Conservation (phyloP, 2,113 vertebrate genomes). For the Lepidothrix coronata region DNA sequence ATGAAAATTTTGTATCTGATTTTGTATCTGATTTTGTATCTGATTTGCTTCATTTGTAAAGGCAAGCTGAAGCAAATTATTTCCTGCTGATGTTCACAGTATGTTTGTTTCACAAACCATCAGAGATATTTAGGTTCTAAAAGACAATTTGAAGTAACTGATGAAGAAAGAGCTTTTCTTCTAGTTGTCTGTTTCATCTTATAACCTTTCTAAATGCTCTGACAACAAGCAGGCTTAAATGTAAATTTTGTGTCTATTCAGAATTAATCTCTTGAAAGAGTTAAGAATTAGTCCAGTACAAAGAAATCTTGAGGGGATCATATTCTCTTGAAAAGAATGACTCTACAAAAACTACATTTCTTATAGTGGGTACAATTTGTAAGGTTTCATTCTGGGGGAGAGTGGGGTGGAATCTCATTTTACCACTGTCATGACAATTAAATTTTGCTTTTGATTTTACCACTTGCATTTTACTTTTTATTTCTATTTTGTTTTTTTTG, state of each 20-base stretch:
- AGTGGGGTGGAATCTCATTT: neutral
- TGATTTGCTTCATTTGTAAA: neutral
- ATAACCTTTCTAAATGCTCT: neutral
- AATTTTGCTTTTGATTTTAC: neutral
- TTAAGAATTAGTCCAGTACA: neutral
- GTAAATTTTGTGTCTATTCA: neutral
- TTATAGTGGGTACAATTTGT: neutral
- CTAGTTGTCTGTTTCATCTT: neutral
- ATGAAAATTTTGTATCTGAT: neutral
- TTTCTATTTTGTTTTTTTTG: neutral
- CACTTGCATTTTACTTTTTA: neutral
- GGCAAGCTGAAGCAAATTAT: neutral
- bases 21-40: neutral
- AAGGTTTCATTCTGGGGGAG: neutral
- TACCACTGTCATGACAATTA: neutral
- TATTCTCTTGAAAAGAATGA: neutral
- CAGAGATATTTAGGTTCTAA: neutral
- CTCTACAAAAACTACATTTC: neutral
- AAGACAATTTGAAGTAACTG: neutral
- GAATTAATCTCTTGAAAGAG: neutral
- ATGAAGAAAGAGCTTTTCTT: conserved; percentile 1
- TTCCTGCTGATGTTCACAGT: neutral
- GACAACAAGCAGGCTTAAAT: neutral
- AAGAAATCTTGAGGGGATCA: neutral
- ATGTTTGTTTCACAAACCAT: neutral